Base-by-base conservation (phyloP, 2,797 vertebrate genomes). In the Phalloptychus januarius region DNA sequence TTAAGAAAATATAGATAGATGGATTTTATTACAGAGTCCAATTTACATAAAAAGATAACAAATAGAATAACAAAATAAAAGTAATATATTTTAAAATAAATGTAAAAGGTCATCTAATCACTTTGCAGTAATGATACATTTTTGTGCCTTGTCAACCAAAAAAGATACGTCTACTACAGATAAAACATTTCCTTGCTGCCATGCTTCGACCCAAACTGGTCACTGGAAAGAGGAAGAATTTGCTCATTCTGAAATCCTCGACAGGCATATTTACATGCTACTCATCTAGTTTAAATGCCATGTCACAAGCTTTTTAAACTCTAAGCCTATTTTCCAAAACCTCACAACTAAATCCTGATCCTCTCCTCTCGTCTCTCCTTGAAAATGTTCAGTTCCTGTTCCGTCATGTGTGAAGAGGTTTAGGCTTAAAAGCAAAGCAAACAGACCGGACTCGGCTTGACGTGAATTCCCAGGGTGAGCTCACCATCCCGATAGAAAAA, bases 361-460 rank as follows among this genome's bases (percentile, higher is more conserved):
- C 71, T 72, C 71, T 42, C 16, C 75, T 74, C 78, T 61, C 1
- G 20, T 31, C 76, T 63, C 36, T 82, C 18, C 50, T 33, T 48
- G 79, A 79, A 85, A 79, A 76, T 80, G 77, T 71, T 33, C 80
- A 65, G 78, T 82, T 85, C 65, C 82, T 87, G 88, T 48, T 86
- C 86, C 10, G 31, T 90, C 88, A 93, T 92, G 92, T 88, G 87
- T 91, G 85, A 90, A 89, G 73, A 88, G 79, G 79, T 82, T 48
- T 76, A 79, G 52, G 73, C 78, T 77, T 88, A 77, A 90, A 84
- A 87, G 80, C 80, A 87, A 16, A 85, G 54, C 78, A 54, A 87
- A 81, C 85, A 86, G 80, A 78, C 83, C 81, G 82, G 84, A 88
- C 89, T 90, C 86, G 79, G 88, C 63, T 67, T 67, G 63, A 91